phyloP scores from a whole-genome alignment of 2,888 invertebrate species.

The Anagyrus pseudococci region DNA sequence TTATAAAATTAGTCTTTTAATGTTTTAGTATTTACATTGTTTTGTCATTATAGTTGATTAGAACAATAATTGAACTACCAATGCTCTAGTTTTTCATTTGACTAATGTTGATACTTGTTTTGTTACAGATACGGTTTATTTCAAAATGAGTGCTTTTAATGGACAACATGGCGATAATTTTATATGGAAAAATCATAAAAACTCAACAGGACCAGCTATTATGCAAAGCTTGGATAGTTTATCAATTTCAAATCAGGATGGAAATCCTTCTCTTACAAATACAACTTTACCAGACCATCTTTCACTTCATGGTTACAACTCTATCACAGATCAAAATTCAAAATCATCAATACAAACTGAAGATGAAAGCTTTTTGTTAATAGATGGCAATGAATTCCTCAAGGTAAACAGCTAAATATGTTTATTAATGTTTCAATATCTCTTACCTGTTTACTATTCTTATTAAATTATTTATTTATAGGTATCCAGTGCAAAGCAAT shows the following conservation, averaged over 20 bases:
- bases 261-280: conserved; percentile 22
- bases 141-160: conserved; percentile 28
- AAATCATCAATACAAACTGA: conserved; percentile 28
- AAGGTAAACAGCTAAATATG: too few relatives aligned
- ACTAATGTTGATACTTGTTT: too few relatives aligned
- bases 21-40: too few relatives aligned
- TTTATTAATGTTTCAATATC: too few relatives aligned
- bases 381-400: conserved; percentile 70
- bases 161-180: conserved; percentile 28
- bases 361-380: conserved; percentile 65
- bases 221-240: conserved; percentile 56
- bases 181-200: conserved; percentile 40
- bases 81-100: too few relatives aligned
- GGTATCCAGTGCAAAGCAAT: conserved; percentile 65
- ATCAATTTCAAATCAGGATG: conserved; percentile 37
- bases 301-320: conserved; percentile 41
- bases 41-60: too few relatives aligned
- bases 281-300: conserved; percentile 33
- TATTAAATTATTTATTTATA: background rate
- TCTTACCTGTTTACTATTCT: background rate
- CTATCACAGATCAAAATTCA: conserved; percentile 16
- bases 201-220: conserved; percentile 52
- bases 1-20: too few relatives aligned
- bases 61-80: too few relatives aligned
- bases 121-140: too few relatives aligned